Evolutionary conservation across 2,797 vertebrate species (phyloP).

Genomic region (Pterois miles): DNA sequence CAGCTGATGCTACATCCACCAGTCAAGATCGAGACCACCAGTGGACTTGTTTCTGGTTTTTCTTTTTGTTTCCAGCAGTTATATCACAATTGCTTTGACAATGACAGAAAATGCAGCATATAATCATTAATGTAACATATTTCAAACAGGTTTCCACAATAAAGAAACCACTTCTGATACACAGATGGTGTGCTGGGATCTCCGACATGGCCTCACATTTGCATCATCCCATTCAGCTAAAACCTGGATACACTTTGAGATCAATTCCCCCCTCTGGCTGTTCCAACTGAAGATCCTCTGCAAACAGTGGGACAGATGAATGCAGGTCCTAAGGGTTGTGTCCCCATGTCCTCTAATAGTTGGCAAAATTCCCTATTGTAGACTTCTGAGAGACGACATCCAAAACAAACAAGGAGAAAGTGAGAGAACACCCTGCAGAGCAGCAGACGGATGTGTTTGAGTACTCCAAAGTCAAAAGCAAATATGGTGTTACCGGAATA

Average conservation of each 20-base stretch:
- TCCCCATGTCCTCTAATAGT: neutral
- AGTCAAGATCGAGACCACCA: neutral
- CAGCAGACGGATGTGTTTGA: conserved; percentile 53
- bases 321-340: neutral
- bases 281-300: neutral
- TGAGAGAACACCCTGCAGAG: conserved; percentile 26
- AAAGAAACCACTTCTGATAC: neutral
- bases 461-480: conserved; percentile 36
- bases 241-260: neutral
- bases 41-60: neutral
- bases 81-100: neutral
- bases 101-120: neutral
- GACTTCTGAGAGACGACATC: neutral
- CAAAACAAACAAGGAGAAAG: conserved; percentile 33
- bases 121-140: neutral
- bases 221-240: conserved; percentile 5
- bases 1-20: neutral
- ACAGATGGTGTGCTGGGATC: neutral
- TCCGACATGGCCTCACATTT: neutral
- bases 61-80: neutral
- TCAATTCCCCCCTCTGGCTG: neutral
- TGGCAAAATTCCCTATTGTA: conserved; percentile 20
- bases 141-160: neutral
- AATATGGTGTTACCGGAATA: conserved; percentile 62
- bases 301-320: conserved; percentile 31